Conservation (phyloP, 2,888 invertebrate genomes). For the Drosophila mimica region DNA sequence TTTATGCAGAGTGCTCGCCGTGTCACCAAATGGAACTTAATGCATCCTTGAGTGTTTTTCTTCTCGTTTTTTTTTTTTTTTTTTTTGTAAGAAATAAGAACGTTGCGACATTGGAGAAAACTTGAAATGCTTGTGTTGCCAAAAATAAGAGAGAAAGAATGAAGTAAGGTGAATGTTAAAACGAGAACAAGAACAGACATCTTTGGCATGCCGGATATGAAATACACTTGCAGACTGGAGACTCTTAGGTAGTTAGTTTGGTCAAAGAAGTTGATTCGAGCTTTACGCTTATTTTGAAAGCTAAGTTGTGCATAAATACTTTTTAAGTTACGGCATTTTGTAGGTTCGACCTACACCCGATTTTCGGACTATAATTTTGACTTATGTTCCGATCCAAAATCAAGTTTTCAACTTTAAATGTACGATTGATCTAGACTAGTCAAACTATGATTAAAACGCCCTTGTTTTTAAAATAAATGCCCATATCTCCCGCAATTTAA, state of each 20-base stretch:
- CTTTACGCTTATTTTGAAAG: not conserved
- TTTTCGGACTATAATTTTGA: too few relatives aligned
- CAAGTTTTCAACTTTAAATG: too few relatives aligned
- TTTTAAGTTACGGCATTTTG: too few relatives aligned
- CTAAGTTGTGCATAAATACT: not conserved
- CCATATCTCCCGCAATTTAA: too few relatives aligned
- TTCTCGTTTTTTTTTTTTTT: not conserved
- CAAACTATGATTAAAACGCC: too few relatives aligned
- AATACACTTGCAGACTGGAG: not conserved
- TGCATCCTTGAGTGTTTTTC: conserved; percentile 55
- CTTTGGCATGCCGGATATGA: not conserved
- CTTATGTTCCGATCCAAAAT: too few relatives aligned
- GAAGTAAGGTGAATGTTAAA: conserved; percentile 3
- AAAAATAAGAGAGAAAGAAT: conserved; percentile 13
- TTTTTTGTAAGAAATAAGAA: conserved; percentile 33
- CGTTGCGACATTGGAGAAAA: conserved; percentile 33
- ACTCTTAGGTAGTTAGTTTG: not conserved
- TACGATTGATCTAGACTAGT: too few relatives aligned
- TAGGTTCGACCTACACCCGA: too few relatives aligned
- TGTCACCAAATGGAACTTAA: conserved; percentile 58
- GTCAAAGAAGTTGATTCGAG: not conserved
- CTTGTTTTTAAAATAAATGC: too few relatives aligned
- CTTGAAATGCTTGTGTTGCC: conserved; percentile 24
- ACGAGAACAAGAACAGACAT: not conserved
- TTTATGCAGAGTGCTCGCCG: conserved; percentile 51